Conservation (phyloP, 2,888 invertebrate genomes). For the Pristionchus entomophagus region DNA sequence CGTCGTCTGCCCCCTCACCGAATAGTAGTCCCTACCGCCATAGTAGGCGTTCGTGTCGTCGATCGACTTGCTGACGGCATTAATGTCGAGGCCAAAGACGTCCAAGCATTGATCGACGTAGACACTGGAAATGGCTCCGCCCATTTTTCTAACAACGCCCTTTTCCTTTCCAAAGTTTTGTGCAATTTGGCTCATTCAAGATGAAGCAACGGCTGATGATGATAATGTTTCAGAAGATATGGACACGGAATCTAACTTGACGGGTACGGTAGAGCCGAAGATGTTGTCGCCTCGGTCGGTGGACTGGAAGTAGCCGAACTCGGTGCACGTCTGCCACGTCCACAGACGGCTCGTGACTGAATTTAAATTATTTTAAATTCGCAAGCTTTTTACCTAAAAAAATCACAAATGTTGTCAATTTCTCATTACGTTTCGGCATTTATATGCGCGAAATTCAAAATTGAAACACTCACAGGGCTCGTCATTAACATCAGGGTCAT, state of each 20-base stretch:
- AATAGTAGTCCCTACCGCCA: slow-evolving; percentile 26
- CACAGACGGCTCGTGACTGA: slow-evolving; percentile 27
- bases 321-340: slow-evolving; percentile 46
- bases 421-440: not conserved
- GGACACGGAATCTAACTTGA: no score
- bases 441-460: not conserved
- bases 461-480: not conserved
- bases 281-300: slow-evolving; percentile 34
- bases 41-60: slow-evolving; percentile 17
- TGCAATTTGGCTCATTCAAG: not conserved
- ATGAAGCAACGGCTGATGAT: no score
- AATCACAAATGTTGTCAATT: not conserved
- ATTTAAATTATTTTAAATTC: not conserved
- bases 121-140: slow-evolving; percentile 26
- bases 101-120: slow-evolving; percentile 31
- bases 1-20: slow-evolving; percentile 27
- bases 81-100: slow-evolving; percentile 23
- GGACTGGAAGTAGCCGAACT: slow-evolving; percentile 47
- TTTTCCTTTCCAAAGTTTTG: no score
- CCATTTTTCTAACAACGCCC: not conserved
- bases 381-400: not conserved
- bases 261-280: slow-evolving; percentile 15
- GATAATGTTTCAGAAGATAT: not conserved
- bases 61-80: not conserved
- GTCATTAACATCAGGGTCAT: no score